A percentile compares a stretch with the other conserved stretches of the same genome.
phyloP scores from a whole-genome alignment of 1,140 invertebrate genomes.

The Aphelenchoides fujianensis region DNA sequence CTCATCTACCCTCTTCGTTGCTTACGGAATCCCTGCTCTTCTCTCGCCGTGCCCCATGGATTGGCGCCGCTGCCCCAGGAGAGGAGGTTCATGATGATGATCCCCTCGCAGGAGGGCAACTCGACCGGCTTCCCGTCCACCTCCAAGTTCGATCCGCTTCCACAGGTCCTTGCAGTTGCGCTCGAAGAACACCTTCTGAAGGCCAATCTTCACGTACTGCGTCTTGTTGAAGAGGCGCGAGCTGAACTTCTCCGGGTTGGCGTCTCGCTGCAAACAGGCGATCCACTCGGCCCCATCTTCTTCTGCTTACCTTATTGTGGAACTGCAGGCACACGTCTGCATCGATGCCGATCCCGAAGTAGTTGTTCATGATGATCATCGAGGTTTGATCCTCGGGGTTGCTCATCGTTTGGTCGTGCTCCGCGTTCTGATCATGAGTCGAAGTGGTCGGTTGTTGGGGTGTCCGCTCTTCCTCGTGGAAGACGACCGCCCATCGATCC shows the following conservation, averaged over 20 bases:
- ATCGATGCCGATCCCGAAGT: constrained; percentile 97
- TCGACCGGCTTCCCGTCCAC: constrained; percentile 91
- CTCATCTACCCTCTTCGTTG: too few relatives aligned
- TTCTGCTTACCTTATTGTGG: constrained; percentile 72
- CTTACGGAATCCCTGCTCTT: constrained; percentile 79
- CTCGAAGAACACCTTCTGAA: constrained; percentile 91
- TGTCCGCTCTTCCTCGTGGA: constrained; percentile 76
- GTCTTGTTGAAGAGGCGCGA: constrained; percentile 87
- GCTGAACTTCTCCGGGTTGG: constrained; percentile 93
- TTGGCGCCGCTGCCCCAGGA: constrained; percentile 99
- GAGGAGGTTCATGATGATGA: constrained; percentile 97
- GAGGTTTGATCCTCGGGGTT: constrained; percentile 97
- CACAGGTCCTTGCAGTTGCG: constrained; percentile 93
- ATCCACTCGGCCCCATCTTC: too few relatives aligned
- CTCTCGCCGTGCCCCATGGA: constrained; percentile 96
- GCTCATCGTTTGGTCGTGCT: constrained; percentile 64
- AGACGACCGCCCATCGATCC: constrained; percentile 92
- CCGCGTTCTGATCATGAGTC: constrained; percentile 68
- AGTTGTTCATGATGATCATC: constrained; percentile 98
- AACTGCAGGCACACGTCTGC: constrained; percentile 96
- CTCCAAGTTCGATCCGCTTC: constrained; percentile 85
- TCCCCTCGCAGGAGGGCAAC: constrained; percentile 91
- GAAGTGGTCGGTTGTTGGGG: constrained; percentile 70
- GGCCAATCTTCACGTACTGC: constrained; percentile 96
- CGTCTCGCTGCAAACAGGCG: constrained; percentile 75